Evolutionary conservation across 2,113 vertebrate genomes (phyloP), one percentile per base, ranked within the genome.

Genomic region (Prinia subflava): DNA sequence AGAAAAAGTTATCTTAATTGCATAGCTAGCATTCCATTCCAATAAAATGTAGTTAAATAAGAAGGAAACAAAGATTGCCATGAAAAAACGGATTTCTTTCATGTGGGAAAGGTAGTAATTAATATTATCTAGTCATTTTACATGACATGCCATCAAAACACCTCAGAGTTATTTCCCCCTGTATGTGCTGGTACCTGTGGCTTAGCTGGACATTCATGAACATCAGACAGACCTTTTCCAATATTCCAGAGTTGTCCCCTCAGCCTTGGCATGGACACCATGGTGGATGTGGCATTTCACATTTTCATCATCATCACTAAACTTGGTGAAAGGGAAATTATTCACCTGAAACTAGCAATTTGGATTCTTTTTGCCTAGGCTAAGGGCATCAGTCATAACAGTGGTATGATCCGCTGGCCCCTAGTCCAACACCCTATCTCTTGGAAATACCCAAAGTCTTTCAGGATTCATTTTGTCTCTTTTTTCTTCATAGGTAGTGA

Each of bases 171-270:
- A 14, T 59, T 73, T 83, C 7, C 27, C 37, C 20, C 20, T 93
- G 8, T 41, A 31, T 0, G 0, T 10, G 1, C 31, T 62, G 20
- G 18, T 56, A 21, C 10, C 39, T 59, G 28, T 3, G 2, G 16
- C 22, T 92, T 63, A 52, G 19, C 42, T 14, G 2, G 23, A 12
- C 18, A 23, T 18, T 65, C 2, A 2, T 57, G 31, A 74, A 18
- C 39, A 39, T 6, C 16, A 80, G 28, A 10, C 1, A 0, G 12
- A 65, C 11, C 5, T 86, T 89, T 83, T 41, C 22, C 2, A 6
- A 10, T 25, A 55, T 31, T 27, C 28, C 47, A 41, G 33, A 75
- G 7, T 0, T 87, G n/a, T 9, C 28, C 50, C 19, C 21, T 68
- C 30, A 73, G n/a, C 28, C 12, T 71, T 68, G 37, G 5, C 13